Conservation (phyloP, 1,140 invertebrate genomes). For the Pomacea maculata region DNA sequence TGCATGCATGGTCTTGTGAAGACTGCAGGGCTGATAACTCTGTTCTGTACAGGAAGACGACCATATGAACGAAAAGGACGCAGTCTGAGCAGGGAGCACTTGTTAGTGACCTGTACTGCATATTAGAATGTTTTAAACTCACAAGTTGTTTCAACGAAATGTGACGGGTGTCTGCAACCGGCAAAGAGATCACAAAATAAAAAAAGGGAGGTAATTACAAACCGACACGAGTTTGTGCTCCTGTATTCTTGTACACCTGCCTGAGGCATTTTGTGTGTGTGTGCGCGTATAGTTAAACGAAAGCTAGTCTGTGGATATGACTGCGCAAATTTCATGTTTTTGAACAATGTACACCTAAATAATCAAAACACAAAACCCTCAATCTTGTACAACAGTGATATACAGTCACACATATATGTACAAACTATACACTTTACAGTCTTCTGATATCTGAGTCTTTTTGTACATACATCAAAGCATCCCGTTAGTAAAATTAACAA, state of each 20-base stretch:
- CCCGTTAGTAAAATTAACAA: background rate
- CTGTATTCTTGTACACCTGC: background rate
- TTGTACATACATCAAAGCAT: background rate
- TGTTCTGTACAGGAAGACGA: no score
- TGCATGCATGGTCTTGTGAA: no score
- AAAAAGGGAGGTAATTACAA: background rate
- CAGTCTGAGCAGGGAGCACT: no score
- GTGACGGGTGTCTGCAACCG: background rate
- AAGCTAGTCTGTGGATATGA: background rate
- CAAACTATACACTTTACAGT: background rate
- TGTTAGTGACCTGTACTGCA: no score
- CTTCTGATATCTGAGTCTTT: background rate
- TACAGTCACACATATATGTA: slow-evolving; percentile 8
- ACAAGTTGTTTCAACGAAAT: background rate
- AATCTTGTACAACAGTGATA: slow-evolving; percentile 16
- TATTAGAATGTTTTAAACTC: no score
- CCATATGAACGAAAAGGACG: no score
- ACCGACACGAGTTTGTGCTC: background rate
- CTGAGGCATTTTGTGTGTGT: background rate
- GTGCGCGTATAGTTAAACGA: background rate
- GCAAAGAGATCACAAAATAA: background rate
- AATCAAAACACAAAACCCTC: no score
- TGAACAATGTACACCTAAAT: background rate
- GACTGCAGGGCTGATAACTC: no score
- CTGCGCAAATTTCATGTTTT: background rate